Evolutionary conservation across 2,113 vertebrate species (phyloP), one percentile per base, ranked within the genome.

Genomic region (Ptilorrhoa leucosticta): DNA sequence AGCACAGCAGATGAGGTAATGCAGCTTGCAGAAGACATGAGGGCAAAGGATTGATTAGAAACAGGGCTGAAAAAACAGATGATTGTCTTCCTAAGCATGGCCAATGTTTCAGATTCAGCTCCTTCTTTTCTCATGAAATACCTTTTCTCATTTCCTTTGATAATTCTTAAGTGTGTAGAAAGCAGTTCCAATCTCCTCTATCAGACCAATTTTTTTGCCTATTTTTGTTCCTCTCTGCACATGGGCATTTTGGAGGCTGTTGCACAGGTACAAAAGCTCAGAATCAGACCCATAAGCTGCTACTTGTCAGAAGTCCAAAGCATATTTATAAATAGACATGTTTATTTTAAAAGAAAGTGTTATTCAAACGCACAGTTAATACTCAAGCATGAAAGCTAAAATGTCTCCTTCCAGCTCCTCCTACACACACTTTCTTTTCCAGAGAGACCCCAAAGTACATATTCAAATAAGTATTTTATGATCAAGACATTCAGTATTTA

Each of bases 391-490:
- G 82, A 91, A 87, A 85, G 71, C 45, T 86, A 92, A 90, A 93
- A 96, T 72, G 13, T 27, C 73, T 94, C 39, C 68, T 94, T 81
- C 56, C 54, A 72, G 66, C 73, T 90, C 72, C 76, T 93, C 83
- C 95, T 82, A 89, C 91, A 75, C 64, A 92, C 14, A 7, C 21
- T 64, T 91, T 92, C 45, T 71, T 83, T 90, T 72, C 57, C 64
- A 80, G 73, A 85, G 68, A 92, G 56, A 94, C 81, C 83, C 64
- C 63, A 69, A 71, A 88, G 51, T 85, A 82, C 39, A 27, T 80
- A 85, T 96, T 94, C 89, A 78, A 86, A 78, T 87, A 87, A 77
- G 78, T 83, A 51, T 87, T 97, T 97, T 85, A 57, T 95, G 91
- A 90, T 37, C 2, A 11, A 95, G 63, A 87, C 30, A 48, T 83